These are phyloP conservation scores for Xenops minutus DNA, from an alignment of 2,797 vertebrate genomes.

Conservation along the genomic window DNA sequence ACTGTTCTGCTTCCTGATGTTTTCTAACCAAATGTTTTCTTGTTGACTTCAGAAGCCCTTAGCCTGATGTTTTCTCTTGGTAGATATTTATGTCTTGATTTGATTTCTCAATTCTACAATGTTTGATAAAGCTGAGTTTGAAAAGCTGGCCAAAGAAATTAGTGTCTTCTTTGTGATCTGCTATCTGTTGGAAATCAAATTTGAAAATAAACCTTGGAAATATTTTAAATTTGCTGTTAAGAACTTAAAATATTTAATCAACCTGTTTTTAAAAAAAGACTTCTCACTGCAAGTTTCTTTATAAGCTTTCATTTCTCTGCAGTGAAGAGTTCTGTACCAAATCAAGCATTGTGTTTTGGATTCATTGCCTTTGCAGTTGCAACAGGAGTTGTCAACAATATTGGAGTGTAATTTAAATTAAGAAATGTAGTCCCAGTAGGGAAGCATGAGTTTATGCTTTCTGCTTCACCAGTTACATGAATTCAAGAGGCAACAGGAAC, in stretches of 20 bases:
- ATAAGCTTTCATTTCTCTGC: not conserved
- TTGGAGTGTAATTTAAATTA: not conserved
- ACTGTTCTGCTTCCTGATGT: not conserved
- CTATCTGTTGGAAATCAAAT: not conserved
- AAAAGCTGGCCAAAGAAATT: not conserved
- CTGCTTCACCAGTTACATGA: not conserved
- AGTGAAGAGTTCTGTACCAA: not conserved
- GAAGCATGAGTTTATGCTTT: not conserved
- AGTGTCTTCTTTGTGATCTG: not conserved
- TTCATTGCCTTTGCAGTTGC: not conserved
- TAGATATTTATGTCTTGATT: not conserved
- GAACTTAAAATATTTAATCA: not conserved
- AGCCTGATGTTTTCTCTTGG: not conserved
- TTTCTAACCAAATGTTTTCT: not conserved
- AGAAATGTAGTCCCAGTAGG: not conserved
- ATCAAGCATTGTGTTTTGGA: not conserved
- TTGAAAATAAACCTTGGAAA: not conserved
- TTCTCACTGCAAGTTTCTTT: not conserved
- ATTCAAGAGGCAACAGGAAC: not conserved
- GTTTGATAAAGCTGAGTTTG: not conserved
- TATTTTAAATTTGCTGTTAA: not conserved
- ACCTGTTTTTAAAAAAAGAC: not conserved
- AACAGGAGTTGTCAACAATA: not conserved
- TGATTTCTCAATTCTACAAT: not conserved
- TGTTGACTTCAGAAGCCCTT: not conserved